Base-by-base conservation (phyloP, 2,888 invertebrate genomes). In the Heliconius cydno region DNA sequence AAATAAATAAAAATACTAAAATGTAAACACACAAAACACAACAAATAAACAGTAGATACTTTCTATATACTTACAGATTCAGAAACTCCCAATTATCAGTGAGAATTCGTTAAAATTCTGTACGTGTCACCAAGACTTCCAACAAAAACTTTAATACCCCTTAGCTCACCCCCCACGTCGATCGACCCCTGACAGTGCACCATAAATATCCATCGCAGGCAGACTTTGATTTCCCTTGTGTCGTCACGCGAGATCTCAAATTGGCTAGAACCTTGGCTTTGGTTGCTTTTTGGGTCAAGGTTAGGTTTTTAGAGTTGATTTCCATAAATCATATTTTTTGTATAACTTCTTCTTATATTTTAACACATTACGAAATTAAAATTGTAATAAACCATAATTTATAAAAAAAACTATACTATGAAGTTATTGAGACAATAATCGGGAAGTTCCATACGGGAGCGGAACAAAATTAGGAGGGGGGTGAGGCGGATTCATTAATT, bases 181-280 rank as follows among this genome's bases (percentile, higher is more conserved):
- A 80, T 82, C 79, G 82, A 81, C 77, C 81, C 83, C 83, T 82
- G 85, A 85, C 85, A 82, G 82, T 80, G 84, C 85, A 86, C 90
- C 89, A 92, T 92, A 92, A 93, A 93, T 92, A 87, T 86, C 84
- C 88, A 88, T 91, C 90, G 86, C 86, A 86, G 87, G 81, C 85
- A 86, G 88, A 86, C 85, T 87, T 85, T 92, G 92, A 92, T 92
- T 92, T 92, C 92, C 92, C 92, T 82, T 76, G 89, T 83, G 90
- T 83, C 86, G 85, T 86, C 87, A 89, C 87, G 85, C 86, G 86
- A 85, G 85, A 86, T 85, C 87, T 57, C 60, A 87, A 88, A 88
- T 86, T 86, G 87, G 89, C 89, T 88, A 85, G 83, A 81, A 80
- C 84, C 84, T 85, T 84, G 83, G 78, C 79, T 81, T 75, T 75